Conservation (phyloP, 23 tunicate species). For the Phallusia fumigata region DNA sequence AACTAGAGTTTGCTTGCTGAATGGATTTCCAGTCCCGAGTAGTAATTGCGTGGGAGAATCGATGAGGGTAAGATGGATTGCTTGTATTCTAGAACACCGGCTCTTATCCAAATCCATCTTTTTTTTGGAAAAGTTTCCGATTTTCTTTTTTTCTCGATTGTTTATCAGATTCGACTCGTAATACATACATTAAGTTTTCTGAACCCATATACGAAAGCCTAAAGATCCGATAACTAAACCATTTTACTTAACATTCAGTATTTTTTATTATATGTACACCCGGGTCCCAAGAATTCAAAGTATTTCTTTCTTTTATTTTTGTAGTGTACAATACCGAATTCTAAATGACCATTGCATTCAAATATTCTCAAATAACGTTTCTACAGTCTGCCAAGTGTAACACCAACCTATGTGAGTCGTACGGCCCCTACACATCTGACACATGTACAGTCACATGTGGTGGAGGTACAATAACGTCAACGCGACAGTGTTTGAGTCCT, state of each 20-base stretch:
- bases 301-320: too few species aligned
- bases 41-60: not conserved
- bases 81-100: not conserved
- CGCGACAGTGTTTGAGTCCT: not conserved
- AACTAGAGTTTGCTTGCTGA: not conserved
- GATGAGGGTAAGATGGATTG: not conserved
- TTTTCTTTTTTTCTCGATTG: too few species aligned
- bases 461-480: not conserved
- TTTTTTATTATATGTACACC: too few species aligned
- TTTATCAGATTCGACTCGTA: too few species aligned
- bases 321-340: not conserved
- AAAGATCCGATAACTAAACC: too few species aligned
- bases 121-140: too few species aligned
- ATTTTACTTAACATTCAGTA: too few species aligned
- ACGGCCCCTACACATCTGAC: not conserved
- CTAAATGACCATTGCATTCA: not conserved
- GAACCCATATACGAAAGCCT: too few species aligned
- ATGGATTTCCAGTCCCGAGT: not conserved
- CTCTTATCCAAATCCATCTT: too few species aligned
- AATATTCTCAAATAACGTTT: not conserved
- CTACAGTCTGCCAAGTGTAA: not conserved
- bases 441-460: not conserved
- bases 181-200: too few species aligned
- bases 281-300: not conserved
- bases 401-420: not conserved